phyloP scores from a whole-genome alignment of 2,888 invertebrate genomes.

The Alviniconcha strummeri region DNA sequence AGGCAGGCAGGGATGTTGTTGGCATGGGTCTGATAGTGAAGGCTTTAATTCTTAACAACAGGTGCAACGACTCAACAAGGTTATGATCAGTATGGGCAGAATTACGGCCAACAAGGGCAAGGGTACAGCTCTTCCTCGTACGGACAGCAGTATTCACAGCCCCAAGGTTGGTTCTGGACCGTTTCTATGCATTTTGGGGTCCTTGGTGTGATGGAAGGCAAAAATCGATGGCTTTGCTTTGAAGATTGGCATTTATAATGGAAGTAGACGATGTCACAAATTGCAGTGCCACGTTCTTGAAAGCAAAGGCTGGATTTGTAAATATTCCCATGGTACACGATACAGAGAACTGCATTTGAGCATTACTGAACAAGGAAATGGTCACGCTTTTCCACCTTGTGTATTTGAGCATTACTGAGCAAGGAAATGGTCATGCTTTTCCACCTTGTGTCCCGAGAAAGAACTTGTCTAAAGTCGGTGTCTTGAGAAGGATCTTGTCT shows the following conservation, averaged over 20 bases:
- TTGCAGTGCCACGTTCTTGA: background rate
- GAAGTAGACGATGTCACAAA: no score
- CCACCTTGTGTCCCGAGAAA: no score
- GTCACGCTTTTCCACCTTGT: no score
- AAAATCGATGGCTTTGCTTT: background rate
- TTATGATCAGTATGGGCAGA: constrained; percentile 41
- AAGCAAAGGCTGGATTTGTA: background rate
- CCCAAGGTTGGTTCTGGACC: constrained; percentile 20
- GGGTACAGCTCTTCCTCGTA: constrained; percentile 31
- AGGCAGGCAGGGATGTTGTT: background rate
- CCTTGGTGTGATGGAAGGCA: background rate
- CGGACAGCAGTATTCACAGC: constrained; percentile 29
- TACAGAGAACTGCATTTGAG: no score
- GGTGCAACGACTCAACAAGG: constrained; percentile 31
- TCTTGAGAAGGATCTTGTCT: no score
- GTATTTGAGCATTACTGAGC: no score
- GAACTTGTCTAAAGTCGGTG: no score
- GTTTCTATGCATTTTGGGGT: background rate
- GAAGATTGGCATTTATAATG: no score
- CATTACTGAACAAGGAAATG: no score
- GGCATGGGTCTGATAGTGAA: constrained; percentile 7
- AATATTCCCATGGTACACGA: no score
- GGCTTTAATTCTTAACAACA: constrained; percentile 11
- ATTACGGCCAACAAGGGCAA: constrained; percentile 44
- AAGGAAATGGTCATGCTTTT: no score